Percentiles rank a stretch among this genome's conserved stretches.
Conservation (phyloP, 2,888 invertebrate species). For the Craniophora ligustri region DNA sequence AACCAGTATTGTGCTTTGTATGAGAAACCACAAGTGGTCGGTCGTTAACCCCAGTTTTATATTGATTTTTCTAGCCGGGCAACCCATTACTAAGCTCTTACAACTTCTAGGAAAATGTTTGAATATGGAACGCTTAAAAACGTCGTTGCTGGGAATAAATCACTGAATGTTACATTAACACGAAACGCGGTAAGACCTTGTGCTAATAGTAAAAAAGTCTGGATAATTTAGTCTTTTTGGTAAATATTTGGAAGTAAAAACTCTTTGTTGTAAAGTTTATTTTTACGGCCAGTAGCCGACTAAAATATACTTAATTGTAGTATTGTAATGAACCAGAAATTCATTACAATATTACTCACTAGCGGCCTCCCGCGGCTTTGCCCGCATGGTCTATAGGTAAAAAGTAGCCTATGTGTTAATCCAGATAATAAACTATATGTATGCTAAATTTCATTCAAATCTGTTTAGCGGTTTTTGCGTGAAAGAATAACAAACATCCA, state of each 20-base stretch:
- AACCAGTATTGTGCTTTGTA: conserved; percentile 36
- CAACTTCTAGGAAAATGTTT: conserved; percentile 28
- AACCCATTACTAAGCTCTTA: conserved; percentile 35
- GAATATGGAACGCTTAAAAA: conserved; percentile 26
- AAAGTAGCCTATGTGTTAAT: no score
- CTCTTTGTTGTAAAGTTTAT: not conserved
- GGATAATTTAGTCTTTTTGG: conserved; percentile 6
- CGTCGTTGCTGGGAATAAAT: conserved; percentile 35
- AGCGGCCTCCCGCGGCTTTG: no score
- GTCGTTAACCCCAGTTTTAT: conserved; percentile 67
- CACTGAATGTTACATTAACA: conserved; percentile 13
- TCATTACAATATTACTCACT: no score
- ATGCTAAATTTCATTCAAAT: no score
- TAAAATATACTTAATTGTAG: not conserved
- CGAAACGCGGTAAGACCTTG: conserved; percentile 25
- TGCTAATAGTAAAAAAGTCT: conserved; percentile 9
- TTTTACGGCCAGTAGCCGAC: not conserved
- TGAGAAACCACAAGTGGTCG: conserved; percentile 59
- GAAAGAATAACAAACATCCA: no score
- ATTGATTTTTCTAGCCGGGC: conserved; percentile 73
- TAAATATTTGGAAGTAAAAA: conserved; percentile 2
- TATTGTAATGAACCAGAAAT: no score
- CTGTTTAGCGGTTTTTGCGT: no score
- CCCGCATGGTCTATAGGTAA: no score
- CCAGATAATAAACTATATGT: no score